A percentile compares a stretch with the other conserved stretches of the same genome.
phyloP scores from a whole-genome alignment of 2,888 invertebrate genomes.

The Oeneis ivallda region DNA sequence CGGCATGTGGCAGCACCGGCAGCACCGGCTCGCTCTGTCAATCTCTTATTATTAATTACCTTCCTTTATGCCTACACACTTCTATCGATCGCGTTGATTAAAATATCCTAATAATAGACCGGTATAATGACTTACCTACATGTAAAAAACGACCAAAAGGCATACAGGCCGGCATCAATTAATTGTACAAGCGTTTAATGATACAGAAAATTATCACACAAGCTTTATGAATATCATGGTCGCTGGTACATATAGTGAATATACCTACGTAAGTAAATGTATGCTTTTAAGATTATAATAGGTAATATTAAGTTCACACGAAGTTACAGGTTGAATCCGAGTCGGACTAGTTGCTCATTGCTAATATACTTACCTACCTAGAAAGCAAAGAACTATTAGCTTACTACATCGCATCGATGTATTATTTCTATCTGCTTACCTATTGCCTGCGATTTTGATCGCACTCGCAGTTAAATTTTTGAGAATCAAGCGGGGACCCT shows the following conservation, averaged over 20 bases:
- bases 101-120: conserved; percentile 78
- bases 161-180: conserved; percentile 54
- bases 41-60: conserved; percentile 78
- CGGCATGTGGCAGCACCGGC: conserved; percentile 75
- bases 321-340: not conserved
- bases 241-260: not conserved
- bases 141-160: conserved; percentile 41
- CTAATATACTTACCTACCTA: too few species aligned
- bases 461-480: too few species aligned
- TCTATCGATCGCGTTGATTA: conserved; percentile 78
- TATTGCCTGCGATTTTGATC: too few species aligned
- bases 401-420: too few species aligned
- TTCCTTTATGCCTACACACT: conserved; percentile 72
- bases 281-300: too few species aligned
- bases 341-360: not conserved
- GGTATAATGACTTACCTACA: conserved; percentile 61
- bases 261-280: not conserved
- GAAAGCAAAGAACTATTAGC: too few species aligned
- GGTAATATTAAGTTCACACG: not conserved
- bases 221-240: not conserved
- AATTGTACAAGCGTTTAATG: conserved; percentile 31
- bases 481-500: too few species aligned
- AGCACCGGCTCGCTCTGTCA: conserved; percentile 57
- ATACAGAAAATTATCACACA: conserved; percentile 9
- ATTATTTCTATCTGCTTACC: too few species aligned